phyloP scores from a whole-genome alignment of 2,888 invertebrate species.

The Nasonia oneida region DNA sequence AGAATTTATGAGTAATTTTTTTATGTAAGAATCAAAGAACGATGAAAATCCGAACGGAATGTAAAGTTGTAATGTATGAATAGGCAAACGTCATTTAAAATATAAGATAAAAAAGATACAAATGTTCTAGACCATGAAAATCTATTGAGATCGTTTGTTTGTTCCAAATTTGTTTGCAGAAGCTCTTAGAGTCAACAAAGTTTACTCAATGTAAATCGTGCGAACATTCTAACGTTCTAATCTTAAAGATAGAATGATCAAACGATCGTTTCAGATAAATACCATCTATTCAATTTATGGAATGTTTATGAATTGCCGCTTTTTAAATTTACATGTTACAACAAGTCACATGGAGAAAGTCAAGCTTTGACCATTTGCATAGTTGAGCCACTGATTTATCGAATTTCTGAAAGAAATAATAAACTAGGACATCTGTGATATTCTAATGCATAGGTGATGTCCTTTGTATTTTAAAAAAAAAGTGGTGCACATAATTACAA shows the following conservation, averaged over 20 bases:
- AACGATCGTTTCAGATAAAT: conserved; percentile 45
- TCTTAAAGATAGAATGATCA: conserved; percentile 45
- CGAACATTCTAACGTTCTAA: conserved; percentile 18
- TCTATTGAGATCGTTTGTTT: conserved; percentile 46
- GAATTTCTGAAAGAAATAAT: conserved; percentile 28
- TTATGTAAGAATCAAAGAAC: conserved; percentile 38
- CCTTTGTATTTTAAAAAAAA: conserved; percentile 52
- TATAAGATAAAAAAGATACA: conserved; percentile 29
- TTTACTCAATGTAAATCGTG: conserved; percentile 35
- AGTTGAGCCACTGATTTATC: conserved; percentile 42
- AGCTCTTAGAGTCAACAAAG: conserved; percentile 31
- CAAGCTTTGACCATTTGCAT: conserved; percentile 36
- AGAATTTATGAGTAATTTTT: conserved; percentile 40
- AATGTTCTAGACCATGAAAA: conserved; percentile 24
- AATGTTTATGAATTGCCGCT: conserved; percentile 50
- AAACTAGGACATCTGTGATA: conserved; percentile 55
- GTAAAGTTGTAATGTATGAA: conserved; percentile 39
- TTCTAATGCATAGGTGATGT: conserved; percentile 46
- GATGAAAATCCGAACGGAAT: conserved; percentile 32
- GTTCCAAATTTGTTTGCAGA: conserved; percentile 33
- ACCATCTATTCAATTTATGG: conserved; percentile 52
- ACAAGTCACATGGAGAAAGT: conserved; percentile 16
- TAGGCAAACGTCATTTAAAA: conserved; percentile 49
- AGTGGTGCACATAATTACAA: conserved; percentile 51
- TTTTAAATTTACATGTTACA: conserved; percentile 47